Percentiles rank a stretch among this genome's conserved stretches.
These are phyloP conservation scores for Nyctalus aviator DNA, from an alignment of 2,797 vertebrate genomes.

Conservation along the genomic window DNA sequence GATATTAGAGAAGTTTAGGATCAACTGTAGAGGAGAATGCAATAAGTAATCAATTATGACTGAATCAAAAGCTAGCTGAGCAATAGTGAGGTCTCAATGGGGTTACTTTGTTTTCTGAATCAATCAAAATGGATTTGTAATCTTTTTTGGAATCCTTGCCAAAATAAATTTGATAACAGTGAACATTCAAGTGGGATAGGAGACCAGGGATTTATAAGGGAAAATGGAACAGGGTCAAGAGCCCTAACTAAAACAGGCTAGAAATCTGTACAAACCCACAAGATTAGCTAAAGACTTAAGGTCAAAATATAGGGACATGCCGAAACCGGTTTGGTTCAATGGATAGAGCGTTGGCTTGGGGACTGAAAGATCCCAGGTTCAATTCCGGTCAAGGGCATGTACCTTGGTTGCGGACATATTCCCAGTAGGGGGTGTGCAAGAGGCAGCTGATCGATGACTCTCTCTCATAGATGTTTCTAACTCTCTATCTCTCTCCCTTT, in stretches of 20 bases:
- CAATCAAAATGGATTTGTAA: background rate
- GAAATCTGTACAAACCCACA: background rate
- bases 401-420: no score
- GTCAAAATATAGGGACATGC: background rate
- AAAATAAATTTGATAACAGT: background rate
- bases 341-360: no score
- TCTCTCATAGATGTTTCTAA: no score
- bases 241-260: background rate
- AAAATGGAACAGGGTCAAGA: background rate
- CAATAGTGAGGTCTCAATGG: background rate
- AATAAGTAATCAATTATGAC: background rate
- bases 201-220: background rate
- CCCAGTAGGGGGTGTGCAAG: no score
- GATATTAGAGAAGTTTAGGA: background rate
- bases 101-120: background rate
- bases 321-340: no score
- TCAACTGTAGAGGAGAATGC: background rate
- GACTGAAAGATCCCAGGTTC: no score
- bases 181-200: background rate
- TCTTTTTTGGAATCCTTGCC: background rate
- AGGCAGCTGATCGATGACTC: no score
- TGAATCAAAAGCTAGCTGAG: background rate
- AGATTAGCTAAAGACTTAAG: background rate
- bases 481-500: no score
- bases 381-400: no score